Conservation (phyloP, 2,888 invertebrate genomes). For the Cephonodes hylas region DNA sequence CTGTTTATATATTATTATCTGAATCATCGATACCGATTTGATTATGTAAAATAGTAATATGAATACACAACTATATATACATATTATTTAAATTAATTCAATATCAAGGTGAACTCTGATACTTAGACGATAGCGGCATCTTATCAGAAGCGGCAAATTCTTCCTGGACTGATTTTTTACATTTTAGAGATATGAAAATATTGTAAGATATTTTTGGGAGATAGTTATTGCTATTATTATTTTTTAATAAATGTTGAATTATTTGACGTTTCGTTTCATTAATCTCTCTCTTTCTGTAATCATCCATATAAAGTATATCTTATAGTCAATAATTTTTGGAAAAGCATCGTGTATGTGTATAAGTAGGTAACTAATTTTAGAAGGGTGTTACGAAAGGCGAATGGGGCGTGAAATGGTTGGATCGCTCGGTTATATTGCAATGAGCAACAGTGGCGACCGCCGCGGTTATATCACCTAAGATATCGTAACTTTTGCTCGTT, state of each 20-base stretch:
- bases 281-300: not conserved
- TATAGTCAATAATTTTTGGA: not conserved
- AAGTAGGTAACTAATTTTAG: slow-evolving; percentile 34
- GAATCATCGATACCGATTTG: not conserved
- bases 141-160: not conserved
- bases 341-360: slow-evolving; percentile 11
- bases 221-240: no score
- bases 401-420: slow-evolving; percentile 53
- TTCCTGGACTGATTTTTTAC: not conserved
- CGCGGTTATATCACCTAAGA: slow-evolving; percentile 68
- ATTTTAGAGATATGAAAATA: not conserved
- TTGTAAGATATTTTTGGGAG: not conserved
- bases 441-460: slow-evolving; percentile 33
- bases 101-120: not conserved
- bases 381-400: slow-evolving; percentile 54
- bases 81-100: slow-evolving; percentile 10
- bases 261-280: not conserved
- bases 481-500: slow-evolving; percentile 72
- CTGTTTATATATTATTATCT: slow-evolving; percentile 12
- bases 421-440: slow-evolving; percentile 40
- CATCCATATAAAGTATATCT: not conserved
- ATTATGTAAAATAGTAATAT: not conserved
- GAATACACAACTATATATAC: not conserved
- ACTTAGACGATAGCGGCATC: not conserved
- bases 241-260: not conserved